phyloP scores from a whole-genome alignment of 2,888 invertebrate species.

The Marronus borbonicus region DNA sequence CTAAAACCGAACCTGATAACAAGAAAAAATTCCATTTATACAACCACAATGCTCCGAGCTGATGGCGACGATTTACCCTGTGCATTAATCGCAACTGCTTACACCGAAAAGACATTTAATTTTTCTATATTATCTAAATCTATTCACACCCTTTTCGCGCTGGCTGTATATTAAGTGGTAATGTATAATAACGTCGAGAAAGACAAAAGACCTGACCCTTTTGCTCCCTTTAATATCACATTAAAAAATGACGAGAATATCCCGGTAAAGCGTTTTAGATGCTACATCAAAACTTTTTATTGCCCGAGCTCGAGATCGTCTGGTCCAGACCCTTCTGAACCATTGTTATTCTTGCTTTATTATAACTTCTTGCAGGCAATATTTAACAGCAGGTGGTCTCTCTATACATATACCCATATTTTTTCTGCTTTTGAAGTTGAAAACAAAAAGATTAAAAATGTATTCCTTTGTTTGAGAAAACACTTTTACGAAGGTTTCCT shows the following conservation, averaged over 20 bases:
- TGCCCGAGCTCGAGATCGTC: slow-evolving; percentile 12
- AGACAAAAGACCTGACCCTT: slow-evolving; percentile 14
- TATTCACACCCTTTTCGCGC: not conserved
- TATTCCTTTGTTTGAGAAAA: slow-evolving; percentile 13
- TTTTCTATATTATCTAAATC: not conserved
- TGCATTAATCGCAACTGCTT: too few relatives aligned
- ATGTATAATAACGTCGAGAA: slow-evolving; percentile 7
- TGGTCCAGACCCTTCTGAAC: slow-evolving; percentile 22
- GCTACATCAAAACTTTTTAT: slow-evolving; percentile 34
- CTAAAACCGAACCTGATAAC: not conserved
- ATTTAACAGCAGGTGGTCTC: slow-evolving; percentile 23
- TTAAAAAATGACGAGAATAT: slow-evolving; percentile 33
- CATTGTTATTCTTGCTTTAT: slow-evolving; percentile 37
- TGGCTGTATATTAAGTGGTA: slow-evolving; percentile 8
- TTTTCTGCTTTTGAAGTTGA: slow-evolving; percentile 12
- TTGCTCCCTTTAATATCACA: slow-evolving; percentile 24
- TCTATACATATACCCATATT: slow-evolving; percentile 3
- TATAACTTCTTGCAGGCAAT: slow-evolving; percentile 24
- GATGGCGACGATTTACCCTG: too few relatives aligned
- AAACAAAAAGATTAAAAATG: slow-evolving; percentile 27
- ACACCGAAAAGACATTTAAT: too few relatives aligned
- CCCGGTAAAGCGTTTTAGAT: slow-evolving; percentile 31
- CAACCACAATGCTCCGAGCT: too few relatives aligned
- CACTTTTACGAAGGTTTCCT: not conserved
- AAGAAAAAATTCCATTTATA: not conserved